Evolutionary conservation across 1,140 invertebrate species (phyloP).

Genomic region (Microplitis mediator): DNA sequence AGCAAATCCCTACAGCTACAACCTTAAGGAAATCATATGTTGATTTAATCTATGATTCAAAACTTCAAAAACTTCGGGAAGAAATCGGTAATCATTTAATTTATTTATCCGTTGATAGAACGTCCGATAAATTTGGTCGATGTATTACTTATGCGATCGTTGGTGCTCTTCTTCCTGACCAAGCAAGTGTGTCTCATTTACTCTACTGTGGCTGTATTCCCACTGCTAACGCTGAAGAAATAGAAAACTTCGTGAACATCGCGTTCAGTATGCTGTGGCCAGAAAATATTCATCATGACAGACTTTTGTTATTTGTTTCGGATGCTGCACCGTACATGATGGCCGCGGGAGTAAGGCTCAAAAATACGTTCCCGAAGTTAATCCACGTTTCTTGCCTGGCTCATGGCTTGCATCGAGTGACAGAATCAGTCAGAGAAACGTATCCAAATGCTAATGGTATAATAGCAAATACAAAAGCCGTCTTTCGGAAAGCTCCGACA

Average conservation of each 20-base stretch:
- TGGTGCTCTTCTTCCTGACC: not conserved
- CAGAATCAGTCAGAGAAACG: constrained; percentile 43
- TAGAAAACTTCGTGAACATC: not conserved
- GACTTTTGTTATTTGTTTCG: constrained; percentile 37
- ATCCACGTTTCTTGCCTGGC: constrained; percentile 44
- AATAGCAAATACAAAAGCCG: no score
- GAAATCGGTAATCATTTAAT: constrained; percentile 9
- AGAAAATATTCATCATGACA: constrained; percentile 13
- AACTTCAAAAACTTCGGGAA: not conserved
- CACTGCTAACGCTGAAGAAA: not conserved
- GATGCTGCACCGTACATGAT: constrained; percentile 43
- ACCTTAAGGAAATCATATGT: no score
- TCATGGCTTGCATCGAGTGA: constrained; percentile 38
- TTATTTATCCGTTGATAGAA: constrained; percentile 28
- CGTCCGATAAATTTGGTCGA: constrained; percentile 17
- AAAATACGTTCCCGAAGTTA: constrained; percentile 31
- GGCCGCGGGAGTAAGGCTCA: constrained; percentile 37
- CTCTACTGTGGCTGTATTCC: not conserved
- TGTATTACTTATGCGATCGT: constrained; percentile 27
- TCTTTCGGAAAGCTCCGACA: no score
- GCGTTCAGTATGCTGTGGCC: constrained; percentile 10
- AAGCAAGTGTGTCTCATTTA: not conserved
- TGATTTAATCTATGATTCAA: not conserved
- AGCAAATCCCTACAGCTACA: no score
- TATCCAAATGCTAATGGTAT: constrained; percentile 40